These are phyloP conservation scores for Oncopodura yosiiana DNA, from an alignment of 1,140 invertebrate species.

Conservation along the genomic window DNA sequence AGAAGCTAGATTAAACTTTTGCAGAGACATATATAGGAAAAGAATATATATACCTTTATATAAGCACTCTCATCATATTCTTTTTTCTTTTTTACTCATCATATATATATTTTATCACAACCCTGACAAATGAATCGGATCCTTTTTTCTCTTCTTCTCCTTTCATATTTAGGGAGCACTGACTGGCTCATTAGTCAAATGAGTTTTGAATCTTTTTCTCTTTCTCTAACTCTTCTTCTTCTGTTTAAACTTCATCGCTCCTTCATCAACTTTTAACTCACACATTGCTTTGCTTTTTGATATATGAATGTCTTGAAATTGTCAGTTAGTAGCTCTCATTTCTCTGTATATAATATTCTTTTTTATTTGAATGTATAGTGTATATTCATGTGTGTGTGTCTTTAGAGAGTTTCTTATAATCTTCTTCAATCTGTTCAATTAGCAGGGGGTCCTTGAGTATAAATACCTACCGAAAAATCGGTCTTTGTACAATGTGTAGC, in stretches of 20 bases:
- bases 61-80: slow-evolving; percentile 11
- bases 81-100: no score
- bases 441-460: slow-evolving; percentile 22
- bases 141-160: slow-evolving; percentile 8
- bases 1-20: no score
- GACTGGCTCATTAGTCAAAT: slow-evolving; percentile 31
- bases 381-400: slow-evolving; percentile 2
- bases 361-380: no score
- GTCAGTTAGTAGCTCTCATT: no score
- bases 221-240: neutral
- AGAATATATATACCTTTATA: slow-evolving; percentile 1
- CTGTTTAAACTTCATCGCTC: no score
- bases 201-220: no score
- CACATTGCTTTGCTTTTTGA: no score
- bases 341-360: no score
- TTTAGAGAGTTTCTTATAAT: slow-evolving; percentile 4
- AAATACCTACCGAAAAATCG: slow-evolving; percentile 25
- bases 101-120: slow-evolving; percentile 10
- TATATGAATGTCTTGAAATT: no score
- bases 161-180: slow-evolving; percentile 15
- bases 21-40: no score
- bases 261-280: no score
- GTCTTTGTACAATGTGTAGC: slow-evolving; percentile 17
- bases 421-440: slow-evolving; percentile 9
- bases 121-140: slow-evolving; percentile 19